Conservation (phyloP, 2,113 vertebrate genomes). For the Actenoides hombroni region DNA sequence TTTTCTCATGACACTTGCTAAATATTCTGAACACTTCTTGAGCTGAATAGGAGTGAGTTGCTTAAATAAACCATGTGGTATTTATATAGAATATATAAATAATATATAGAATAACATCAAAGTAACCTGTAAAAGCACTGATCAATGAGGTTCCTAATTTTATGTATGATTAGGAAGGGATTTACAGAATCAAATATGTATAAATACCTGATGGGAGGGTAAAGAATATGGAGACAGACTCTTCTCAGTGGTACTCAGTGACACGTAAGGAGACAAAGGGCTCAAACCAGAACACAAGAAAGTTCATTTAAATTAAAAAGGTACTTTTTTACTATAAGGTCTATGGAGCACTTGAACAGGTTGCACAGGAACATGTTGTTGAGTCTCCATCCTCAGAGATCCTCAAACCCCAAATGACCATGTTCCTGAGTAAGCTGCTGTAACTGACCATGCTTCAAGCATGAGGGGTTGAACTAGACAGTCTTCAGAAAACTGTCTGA, state of each 20-base stretch:
- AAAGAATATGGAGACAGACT: not conserved
- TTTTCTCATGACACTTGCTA: not conserved
- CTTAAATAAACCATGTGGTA: not conserved
- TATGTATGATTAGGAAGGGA: not conserved
- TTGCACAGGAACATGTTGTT: not conserved
- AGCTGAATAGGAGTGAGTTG: not conserved
- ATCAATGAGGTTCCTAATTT: not conserved
- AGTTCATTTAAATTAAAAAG: not conserved
- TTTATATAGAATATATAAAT: not conserved
- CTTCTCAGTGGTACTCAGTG: not conserved
- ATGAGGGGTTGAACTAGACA: not conserved
- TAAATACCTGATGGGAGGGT: not conserved
- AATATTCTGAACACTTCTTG: not conserved
- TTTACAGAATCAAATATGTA: not conserved
- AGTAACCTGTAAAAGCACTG: not conserved
- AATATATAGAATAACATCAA: not conserved
- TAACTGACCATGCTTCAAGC: not conserved
- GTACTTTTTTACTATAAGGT: not conserved
- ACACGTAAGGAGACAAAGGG: not conserved
- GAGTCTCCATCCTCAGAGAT: not conserved
- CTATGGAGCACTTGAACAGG: not conserved
- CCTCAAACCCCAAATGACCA: not conserved
- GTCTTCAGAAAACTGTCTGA: not conserved
- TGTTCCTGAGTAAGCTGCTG: not conserved
- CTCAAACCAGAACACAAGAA: not conserved